Evolutionary conservation across 2,113 vertebrate species (phyloP).

Genomic region (Toxotes chatareus): DNA sequence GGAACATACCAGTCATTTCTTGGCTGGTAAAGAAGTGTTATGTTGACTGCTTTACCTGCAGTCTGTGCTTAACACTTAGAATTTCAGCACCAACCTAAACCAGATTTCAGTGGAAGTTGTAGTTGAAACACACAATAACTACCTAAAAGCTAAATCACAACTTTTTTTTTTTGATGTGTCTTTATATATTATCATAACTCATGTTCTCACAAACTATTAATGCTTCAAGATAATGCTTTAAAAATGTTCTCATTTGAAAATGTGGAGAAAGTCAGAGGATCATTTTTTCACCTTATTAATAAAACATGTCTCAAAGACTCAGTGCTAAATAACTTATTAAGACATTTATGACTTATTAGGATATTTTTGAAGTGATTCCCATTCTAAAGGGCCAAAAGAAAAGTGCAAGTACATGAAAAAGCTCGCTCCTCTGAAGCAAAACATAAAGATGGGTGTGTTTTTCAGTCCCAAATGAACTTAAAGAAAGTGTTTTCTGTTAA

Average conservation of each 20-base stretch:
- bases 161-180: too few species aligned
- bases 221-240: too few species aligned
- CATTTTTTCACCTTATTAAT: background rate
- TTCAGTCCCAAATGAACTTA: slow-evolving; percentile 1
- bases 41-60: too few species aligned
- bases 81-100: background rate
- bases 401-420: background rate
- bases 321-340: background rate
- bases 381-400: slow-evolving; percentile 4
- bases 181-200: too few species aligned
- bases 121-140: background rate
- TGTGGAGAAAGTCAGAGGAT: background rate
- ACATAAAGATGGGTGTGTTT: background rate
- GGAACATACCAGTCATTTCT: slow-evolving; percentile 21
- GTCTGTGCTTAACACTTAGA: background rate
- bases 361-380: background rate
- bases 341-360: background rate
- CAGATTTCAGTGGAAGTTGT: background rate
- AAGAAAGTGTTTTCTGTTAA: background rate
- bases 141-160: too few species aligned
- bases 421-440: background rate
- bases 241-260: background rate
- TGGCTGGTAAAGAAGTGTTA: slow-evolving; percentile 1
- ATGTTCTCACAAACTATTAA: too few species aligned
- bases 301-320: background rate